phyloP scores from a whole-genome alignment of 2,113 vertebrate species.

The Hippocampus mohnikei region DNA sequence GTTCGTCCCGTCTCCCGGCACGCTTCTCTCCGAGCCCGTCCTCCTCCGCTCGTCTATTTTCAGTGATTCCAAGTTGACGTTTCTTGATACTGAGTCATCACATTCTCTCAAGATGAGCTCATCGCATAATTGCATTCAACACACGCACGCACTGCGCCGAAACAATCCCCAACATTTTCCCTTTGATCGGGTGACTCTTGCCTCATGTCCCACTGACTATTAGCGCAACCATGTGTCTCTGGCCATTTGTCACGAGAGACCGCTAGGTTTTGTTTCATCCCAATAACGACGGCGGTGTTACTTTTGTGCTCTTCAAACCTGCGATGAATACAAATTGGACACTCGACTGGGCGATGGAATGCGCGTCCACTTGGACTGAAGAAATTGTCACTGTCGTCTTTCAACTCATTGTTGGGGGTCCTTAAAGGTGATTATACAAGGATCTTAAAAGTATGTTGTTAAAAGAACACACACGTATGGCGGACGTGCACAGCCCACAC shows the following conservation, averaged over 20 bases:
- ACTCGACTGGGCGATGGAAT: neutral
- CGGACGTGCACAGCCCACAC: neutral
- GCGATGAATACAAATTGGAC: neutral
- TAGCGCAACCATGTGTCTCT: neutral
- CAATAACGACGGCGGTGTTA: neutral
- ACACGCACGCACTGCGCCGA: neutral
- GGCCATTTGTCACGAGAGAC: neutral
- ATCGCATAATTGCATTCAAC: conserved; percentile 16
- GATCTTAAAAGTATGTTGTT: neutral
- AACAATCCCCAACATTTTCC: conserved; percentile 11
- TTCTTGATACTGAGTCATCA: conserved; percentile 40
- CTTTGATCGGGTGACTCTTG: neutral
- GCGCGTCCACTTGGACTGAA: neutral
- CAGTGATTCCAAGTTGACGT: neutral
- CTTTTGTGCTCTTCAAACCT: neutral
- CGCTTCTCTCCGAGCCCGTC: neutral
- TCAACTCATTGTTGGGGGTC: neutral
- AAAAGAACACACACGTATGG: neutral
- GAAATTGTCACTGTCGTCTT: neutral
- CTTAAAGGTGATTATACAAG: neutral
- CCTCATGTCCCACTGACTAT: neutral
- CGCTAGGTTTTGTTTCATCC: neutral
- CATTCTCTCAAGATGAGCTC: conserved; percentile 42
- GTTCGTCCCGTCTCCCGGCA: neutral
- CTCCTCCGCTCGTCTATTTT: neutral